These are phyloP conservation scores for Mastigias papua DNA, from an alignment of 30 jellyfish, hydroid and myxozoan genomes.

Conservation along the genomic window DNA sequence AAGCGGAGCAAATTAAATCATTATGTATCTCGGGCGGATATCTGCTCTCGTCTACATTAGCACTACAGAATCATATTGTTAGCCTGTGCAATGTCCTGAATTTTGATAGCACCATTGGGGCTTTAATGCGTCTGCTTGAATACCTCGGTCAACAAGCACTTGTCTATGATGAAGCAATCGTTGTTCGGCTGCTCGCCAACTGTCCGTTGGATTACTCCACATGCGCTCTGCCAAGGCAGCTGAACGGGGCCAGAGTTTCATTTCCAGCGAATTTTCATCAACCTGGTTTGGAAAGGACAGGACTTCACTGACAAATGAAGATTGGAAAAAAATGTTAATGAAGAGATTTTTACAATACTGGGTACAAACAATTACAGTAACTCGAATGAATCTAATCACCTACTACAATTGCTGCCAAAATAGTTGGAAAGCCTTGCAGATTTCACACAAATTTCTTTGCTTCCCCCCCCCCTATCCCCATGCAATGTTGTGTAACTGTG, in stretches of 20 bases:
- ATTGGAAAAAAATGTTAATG: no score
- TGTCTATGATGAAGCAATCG: slow-evolving; percentile 72
- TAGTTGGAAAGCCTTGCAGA: no score
- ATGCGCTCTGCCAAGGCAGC: slow-evolving; percentile 81
- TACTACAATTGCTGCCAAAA: no score
- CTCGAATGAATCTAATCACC: no score
- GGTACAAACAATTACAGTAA: not conserved
- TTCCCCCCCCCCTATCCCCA: no score
- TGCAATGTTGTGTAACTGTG: no score
- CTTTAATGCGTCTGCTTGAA: slow-evolving; percentile 71
- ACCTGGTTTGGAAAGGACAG: slow-evolving; percentile 15
- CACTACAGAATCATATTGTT: not conserved
- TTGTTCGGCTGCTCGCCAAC: slow-evolving; percentile 68
- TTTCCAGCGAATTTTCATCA: slow-evolving; percentile 61
- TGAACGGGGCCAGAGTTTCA: slow-evolving; percentile 76
- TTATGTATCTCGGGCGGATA: no score
- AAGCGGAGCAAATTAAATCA: no score
- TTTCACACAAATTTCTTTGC: no score
- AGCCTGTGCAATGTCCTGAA: slow-evolving; percentile 37
- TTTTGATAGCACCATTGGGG: slow-evolving; percentile 76
- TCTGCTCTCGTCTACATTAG: no score
- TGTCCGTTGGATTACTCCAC: slow-evolving; percentile 64
- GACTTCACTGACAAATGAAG: no score
- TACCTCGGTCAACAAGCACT: slow-evolving; percentile 68
- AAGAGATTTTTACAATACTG: not conserved